Evolutionary conservation across 2,888 invertebrate species (phyloP), one percentile per base, ranked within the genome.

Genomic region (Meandrusa payeni): DNA sequence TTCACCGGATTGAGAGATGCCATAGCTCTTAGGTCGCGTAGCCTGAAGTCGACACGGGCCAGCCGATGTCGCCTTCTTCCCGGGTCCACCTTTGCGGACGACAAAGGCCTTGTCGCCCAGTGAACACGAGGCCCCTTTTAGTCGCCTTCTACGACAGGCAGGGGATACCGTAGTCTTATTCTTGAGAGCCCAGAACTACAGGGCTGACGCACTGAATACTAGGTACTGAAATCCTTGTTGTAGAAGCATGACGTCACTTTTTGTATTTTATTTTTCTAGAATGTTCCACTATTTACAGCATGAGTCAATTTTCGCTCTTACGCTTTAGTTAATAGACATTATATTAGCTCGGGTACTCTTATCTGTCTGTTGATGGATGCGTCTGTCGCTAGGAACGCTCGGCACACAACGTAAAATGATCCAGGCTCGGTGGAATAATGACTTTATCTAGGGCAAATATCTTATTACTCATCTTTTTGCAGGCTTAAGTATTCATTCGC

Each of bases 391-490:
- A 51, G 57, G 61, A 60, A 57, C 50, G 41, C 50, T 50, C 46
- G 37, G 12, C 41, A 48, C 40, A 46, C 54, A 55, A 62, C 63
- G 70, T 75, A 77, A 77, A 77, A 76, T 73, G 59, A 69, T 72
- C 66, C 61, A 53, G 55, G 41, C 58, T 50, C 51, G 53, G 50
- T 47, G 52, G 55, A 64, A 65, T 61, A 69, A 69, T 54, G 65
- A 69, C 70, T 73, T 75, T 72, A 77, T 76, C 61, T 61, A 56
- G 57, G 52, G 59, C 55, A 54, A 64, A 59, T 57, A 57, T 57
- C 54, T 59, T 66, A 67, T 71, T 69, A 64, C 62, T 69, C 68
- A 72, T 67, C 52, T 61, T 55, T 59, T 54, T 48, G 50, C 41
- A 34, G 36, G 17, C 41, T 20, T 39, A 23, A 38, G 43, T 38